phyloP scores from a whole-genome alignment of 2,888 invertebrate genomes.

The Philhelius pedissequus region DNA sequence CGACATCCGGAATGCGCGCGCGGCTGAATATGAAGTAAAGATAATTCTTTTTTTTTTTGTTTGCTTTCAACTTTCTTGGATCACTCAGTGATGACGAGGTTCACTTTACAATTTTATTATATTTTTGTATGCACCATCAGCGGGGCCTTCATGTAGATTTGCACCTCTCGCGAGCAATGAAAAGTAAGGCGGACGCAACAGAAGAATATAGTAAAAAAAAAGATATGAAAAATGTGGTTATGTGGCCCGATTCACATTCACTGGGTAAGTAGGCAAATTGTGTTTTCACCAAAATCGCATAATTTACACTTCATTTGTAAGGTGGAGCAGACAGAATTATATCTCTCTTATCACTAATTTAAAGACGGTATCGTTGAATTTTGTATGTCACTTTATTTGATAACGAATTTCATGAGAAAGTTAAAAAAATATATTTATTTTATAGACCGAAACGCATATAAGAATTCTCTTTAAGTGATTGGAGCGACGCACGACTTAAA shows the following conservation, averaged over 20 bases:
- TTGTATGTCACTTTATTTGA: not conserved
- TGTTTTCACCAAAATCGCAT: constrained; percentile 63
- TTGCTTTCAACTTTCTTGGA: constrained; percentile 58
- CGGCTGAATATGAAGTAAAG: constrained; percentile 31
- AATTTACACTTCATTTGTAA: not conserved
- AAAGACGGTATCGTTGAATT: not conserved
- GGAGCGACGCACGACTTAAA: not conserved
- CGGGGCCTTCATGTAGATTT: constrained; percentile 39
- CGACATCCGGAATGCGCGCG: constrained; percentile 53
- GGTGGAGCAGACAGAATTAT: not conserved
- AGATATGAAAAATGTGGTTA: constrained; percentile 38
- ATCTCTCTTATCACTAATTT: not conserved
- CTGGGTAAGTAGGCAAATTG: constrained; percentile 69
- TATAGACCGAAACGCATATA: constrained; percentile 10
- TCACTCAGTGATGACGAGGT: constrained; percentile 47
- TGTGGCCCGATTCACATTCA: constrained; percentile 68
- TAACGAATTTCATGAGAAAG: constrained; percentile 4
- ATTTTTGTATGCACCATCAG: not conserved
- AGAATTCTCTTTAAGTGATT: not conserved
- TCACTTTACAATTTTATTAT: constrained; percentile 50
- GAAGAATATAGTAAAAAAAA: not conserved
- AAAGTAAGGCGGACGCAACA: constrained; percentile 40
- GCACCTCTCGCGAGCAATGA: constrained; percentile 51
- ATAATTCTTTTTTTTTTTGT: constrained; percentile 31
- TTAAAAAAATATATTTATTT: constrained; percentile 10